Evolutionary conservation across 2,797 vertebrate species (phyloP).

Genomic region (Lagorchestes hirsutus): DNA sequence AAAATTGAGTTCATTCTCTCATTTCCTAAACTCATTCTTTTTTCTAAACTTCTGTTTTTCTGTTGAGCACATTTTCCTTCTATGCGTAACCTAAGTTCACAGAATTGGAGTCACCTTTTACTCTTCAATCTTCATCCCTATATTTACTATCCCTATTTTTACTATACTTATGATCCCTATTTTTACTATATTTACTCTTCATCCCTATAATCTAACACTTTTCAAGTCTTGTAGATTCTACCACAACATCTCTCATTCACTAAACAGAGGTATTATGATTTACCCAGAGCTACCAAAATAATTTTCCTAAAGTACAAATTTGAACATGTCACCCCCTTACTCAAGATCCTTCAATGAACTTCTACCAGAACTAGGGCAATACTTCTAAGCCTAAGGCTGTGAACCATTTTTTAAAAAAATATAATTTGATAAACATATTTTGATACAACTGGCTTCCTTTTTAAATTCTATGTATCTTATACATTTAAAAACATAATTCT

Average conservation of each 20-base stretch:
- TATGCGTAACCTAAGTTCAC: not conserved
- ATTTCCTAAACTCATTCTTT: not conserved
- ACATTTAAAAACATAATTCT: too few species aligned
- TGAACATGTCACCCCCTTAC: not conserved
- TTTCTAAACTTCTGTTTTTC: not conserved
- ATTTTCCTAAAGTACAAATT: not conserved
- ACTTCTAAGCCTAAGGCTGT: not conserved
- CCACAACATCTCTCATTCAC: not conserved
- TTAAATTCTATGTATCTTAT: not conserved
- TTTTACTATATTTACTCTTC: too few species aligned
- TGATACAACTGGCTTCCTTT: not conserved
- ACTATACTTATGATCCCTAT: too few species aligned
- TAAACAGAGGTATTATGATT: not conserved
- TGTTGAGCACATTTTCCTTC: not conserved
- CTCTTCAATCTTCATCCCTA: not conserved
- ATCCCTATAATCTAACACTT: not conserved
- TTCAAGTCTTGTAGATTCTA: not conserved
- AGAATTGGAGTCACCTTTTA: not conserved
- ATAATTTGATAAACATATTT: not conserved
- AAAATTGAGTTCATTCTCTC: not conserved
- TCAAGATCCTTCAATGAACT: not conserved
- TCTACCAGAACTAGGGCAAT: not conserved
- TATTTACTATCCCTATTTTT: too few species aligned
- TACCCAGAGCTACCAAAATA: not conserved
- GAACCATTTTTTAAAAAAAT: not conserved